Evolutionary conservation across 2,888 invertebrate species (phyloP).

Genomic region (Elysia crispata): DNA sequence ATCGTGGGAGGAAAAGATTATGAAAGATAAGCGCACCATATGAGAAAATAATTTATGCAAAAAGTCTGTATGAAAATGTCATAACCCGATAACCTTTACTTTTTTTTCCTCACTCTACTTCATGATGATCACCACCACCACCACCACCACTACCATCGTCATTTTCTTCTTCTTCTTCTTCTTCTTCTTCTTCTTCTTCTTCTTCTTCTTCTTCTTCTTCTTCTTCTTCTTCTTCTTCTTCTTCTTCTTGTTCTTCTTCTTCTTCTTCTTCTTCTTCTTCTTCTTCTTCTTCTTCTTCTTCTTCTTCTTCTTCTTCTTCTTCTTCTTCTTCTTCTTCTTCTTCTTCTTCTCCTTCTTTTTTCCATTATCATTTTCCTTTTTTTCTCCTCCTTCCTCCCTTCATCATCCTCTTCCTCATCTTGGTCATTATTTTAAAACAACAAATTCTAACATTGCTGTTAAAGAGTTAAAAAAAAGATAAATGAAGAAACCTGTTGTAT

Average conservation of each 20-base stretch:
- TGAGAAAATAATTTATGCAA: too few relatives aligned
- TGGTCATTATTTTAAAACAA: too few relatives aligned
- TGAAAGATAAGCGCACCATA: too few relatives aligned
- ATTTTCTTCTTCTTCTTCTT: slow-evolving; percentile 35
- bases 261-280: slow-evolving; percentile 14
- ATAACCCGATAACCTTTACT: too few relatives aligned
- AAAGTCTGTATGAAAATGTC: too few relatives aligned
- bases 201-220: slow-evolving; percentile 35
- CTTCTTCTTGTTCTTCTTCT: slow-evolving; percentile 21
- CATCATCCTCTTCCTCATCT: neutral
- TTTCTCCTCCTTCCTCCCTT: slow-evolving; percentile 14
- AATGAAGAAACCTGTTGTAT: too few relatives aligned
- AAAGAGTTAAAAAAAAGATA: too few relatives aligned
- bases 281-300: slow-evolving; percentile 17
- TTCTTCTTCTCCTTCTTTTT: neutral
- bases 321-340: neutral
- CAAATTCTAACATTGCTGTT: too few relatives aligned
- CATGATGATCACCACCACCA: too few relatives aligned
- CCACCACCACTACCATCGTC: too few relatives aligned
- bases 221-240: slow-evolving; percentile 21
- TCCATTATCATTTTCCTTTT: neutral
- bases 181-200: slow-evolving; percentile 40
- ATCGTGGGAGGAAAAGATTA: too few relatives aligned
- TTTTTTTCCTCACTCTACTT: neutral
- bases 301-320: neutral